phyloP scores from a whole-genome alignment of 37 sponge, comb jelly and placozoan genomes.

The Aplysina aerophoba region DNA sequence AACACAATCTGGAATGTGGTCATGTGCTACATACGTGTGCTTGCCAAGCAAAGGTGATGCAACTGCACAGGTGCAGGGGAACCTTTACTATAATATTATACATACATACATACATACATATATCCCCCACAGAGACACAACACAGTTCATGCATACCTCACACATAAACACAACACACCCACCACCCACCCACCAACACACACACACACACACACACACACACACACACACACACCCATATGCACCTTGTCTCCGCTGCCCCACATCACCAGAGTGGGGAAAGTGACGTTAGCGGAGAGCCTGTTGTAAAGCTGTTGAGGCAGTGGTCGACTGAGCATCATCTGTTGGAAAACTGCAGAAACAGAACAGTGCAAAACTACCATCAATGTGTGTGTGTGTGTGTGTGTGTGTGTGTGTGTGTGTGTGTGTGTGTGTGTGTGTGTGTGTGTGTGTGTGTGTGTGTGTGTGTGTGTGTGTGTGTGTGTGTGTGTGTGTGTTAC shows the following conservation, averaged over 20 bases:
- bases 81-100: too few relatives aligned
- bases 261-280: conserved; percentile 57
- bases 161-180: background rate
- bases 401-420: too few relatives aligned
- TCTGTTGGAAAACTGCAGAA: conserved; percentile 31
- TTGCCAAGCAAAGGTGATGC: too few relatives aligned
- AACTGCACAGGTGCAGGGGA: too few relatives aligned
- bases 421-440: background rate
- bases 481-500: background rate
- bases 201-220: conserved; percentile 5
- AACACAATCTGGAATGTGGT: too few relatives aligned
- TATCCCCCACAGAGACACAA: background rate
- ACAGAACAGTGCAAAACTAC: too few relatives aligned
- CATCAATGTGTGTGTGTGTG: too few relatives aligned
- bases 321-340: conserved; percentile 21
- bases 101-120: background rate
- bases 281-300: conserved; percentile 15
- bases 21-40: too few relatives aligned
- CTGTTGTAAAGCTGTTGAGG: conserved; percentile 4
- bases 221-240: background rate
- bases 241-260: conserved; percentile 57
- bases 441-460: conserved; percentile 1
- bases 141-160: background rate
- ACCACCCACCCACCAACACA: too few relatives aligned
- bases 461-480: background rate